Base-by-base conservation (phyloP, 2,888 invertebrate genomes). In the Zaprionus bogoriensis region DNA sequence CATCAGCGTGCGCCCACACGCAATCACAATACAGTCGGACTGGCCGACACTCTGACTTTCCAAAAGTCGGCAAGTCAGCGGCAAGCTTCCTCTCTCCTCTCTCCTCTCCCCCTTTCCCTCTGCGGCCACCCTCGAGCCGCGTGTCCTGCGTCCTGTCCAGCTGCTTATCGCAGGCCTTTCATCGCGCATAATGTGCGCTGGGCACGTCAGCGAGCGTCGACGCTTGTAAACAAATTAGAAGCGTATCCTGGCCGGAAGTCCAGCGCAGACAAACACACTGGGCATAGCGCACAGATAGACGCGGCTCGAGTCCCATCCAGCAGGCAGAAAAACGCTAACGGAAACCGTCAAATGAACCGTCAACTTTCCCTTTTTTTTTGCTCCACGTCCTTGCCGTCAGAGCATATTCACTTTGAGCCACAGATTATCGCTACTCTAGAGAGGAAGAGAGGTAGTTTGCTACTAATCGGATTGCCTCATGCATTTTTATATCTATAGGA, bases 231-330 rank as follows among this genome's bases (percentile, higher is more conserved):
- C 80, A 81, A 81, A 84, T 81, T 81, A 81, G 84, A 67, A 84
- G 74, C 80, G 81, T 81, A 84, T 84, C 84, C 85, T 84, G 81
- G 27, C 84, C 82, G 81, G 82, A 85, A 79, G 81, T 75, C 51
- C 61, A 51, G 14, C 68, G 44, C 64, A 57, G 55, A 58, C 53
- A 57, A 22, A 57, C 47, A 41, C 10, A 28, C 38, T 44, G n/a
- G 14, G 4, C 0, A 28, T 28, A n/a, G 48, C 25, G 25, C 20
- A 60, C 4, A 27, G 20, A 28, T 27, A 27, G 30, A 70, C 2
- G 5, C 38, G 44, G n/a, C n/a, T 39, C 28, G 12, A 45, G 48
- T 32, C 14, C 30, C 6, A 39, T 32, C 14, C 30, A 3, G 23
- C n/a, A 12, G 44, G 30, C 61, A 62, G 60, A 58, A 42, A 50